Percentiles rank a stretch among this genome's conserved stretches.
Conservation (phyloP, 2,797 vertebrate genomes). For the Rhodeus uyekii region DNA sequence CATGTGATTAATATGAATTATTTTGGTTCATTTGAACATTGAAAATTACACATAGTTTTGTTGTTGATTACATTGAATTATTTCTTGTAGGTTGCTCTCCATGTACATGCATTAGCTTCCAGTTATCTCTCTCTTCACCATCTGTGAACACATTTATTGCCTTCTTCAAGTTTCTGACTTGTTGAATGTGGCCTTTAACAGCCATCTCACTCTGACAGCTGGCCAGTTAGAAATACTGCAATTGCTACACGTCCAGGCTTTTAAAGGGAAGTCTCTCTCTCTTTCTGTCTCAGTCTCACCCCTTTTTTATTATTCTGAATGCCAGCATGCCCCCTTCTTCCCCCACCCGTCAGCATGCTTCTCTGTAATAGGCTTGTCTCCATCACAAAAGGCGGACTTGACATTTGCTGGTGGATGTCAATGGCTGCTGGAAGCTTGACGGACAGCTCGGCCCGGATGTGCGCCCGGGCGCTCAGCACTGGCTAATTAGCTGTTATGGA, state of each 20-base stretch:
- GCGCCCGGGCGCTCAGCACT: constrained; percentile 71
- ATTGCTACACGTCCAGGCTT: constrained; percentile 33
- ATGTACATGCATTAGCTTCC: constrained; percentile 2
- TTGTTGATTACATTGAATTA: neutral
- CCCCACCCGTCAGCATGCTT: constrained; percentile 57
- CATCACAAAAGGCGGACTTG: constrained; percentile 83
- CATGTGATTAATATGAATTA: neutral
- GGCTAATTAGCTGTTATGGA: constrained; percentile 88
- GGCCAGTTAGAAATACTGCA: constrained; percentile 45
- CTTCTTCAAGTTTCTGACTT: constrained; percentile 19
- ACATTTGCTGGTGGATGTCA: constrained; percentile 87
- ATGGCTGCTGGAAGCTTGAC: constrained; percentile 81
- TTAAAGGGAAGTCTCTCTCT: constrained; percentile 34
- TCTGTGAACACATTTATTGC: constrained; percentile 21
- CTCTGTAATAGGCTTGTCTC: constrained; percentile 81
- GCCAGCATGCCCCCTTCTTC: constrained; percentile 34
- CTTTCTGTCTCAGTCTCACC: constrained; percentile 14
- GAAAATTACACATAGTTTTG: neutral
- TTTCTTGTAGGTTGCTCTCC: neutral
- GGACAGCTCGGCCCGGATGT: constrained; percentile 79
- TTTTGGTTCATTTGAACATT: neutral
- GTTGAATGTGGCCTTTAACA: constrained; percentile 44
- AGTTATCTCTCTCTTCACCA: neutral
- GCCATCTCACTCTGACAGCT: constrained; percentile 39
- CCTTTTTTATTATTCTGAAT: constrained; percentile 53